phyloP scores from a whole-genome alignment of 2,113 vertebrate genomes.

The Rhipidura dahli region DNA sequence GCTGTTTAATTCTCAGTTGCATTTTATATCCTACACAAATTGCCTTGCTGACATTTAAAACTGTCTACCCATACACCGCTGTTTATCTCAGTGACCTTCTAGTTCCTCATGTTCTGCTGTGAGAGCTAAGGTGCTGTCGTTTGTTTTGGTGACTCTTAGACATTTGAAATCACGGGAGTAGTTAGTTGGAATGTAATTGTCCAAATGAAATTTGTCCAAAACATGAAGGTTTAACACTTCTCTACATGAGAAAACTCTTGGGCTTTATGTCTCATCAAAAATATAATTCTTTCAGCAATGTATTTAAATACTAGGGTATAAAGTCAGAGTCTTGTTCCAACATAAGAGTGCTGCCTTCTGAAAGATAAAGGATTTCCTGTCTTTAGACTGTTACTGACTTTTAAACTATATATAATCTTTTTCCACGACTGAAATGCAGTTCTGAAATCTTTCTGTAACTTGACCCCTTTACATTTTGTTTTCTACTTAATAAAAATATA shows the following conservation, averaged over 20 bases:
- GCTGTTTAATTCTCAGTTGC: background rate
- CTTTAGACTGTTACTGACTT: background rate
- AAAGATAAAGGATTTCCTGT: background rate
- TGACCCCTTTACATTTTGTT: background rate
- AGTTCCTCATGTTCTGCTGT: background rate
- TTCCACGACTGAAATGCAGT: background rate
- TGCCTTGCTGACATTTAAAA: conserved; percentile 8
- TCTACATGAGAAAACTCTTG: background rate
- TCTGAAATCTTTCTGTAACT: background rate
- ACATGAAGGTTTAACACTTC: background rate
- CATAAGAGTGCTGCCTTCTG: background rate
- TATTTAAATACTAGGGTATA: background rate
- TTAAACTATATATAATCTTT: background rate
- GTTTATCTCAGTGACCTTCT: conserved; percentile 24
- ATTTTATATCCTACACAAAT: background rate
- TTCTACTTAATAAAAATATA: background rate
- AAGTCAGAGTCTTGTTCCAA: background rate
- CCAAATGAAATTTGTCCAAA: background rate
- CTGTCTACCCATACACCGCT: background rate
- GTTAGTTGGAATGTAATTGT: conserved; percentile 15
- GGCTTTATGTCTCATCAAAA: background rate
- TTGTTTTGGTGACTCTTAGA: background rate
- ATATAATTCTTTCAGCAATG: background rate
- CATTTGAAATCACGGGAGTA: background rate
- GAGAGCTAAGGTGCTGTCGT: background rate